Percentiles rank a stretch among this genome's conserved stretches.
phyloP scores from a whole-genome alignment of 2,888 invertebrate genomes.

The Didymodactylos carnosus region DNA sequence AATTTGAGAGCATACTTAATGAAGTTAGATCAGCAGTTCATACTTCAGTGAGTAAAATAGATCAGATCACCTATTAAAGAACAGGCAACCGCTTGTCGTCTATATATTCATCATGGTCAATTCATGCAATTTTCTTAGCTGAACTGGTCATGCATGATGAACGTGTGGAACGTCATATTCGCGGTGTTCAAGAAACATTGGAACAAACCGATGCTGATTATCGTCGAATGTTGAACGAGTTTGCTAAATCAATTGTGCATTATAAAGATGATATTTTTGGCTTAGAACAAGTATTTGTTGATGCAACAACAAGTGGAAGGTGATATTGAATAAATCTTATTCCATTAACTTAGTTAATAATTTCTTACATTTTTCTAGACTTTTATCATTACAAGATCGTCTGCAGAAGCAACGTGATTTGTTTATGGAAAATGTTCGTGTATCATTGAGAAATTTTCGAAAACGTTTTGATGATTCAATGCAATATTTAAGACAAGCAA shows the following conservation, averaged over 20 bases:
- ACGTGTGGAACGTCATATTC: constrained; percentile 29
- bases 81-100: no score
- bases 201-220: constrained; percentile 25
- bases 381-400: constrained; percentile 27
- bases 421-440: constrained; percentile 30
- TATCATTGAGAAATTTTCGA: constrained; percentile 28
- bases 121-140: constrained; percentile 20
- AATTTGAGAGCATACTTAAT: neutral
- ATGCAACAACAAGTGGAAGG: constrained; percentile 26
- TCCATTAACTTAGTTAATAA: neutral
- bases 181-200: constrained; percentile 28
- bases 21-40: no score
- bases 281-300: constrained; percentile 28
- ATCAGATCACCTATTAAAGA: no score
- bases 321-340: neutral
- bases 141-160: constrained; percentile 33
- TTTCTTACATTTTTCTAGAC: no score
- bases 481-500: constrained; percentile 31
- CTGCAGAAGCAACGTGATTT: constrained; percentile 27
- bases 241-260: constrained; percentile 24
- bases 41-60: no score
- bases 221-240: constrained; percentile 24
- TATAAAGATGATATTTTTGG: constrained; percentile 27
- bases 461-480: constrained; percentile 30
- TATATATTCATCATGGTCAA: no score